Percentiles rank a stretch among this genome's conserved stretches.
Conservation (phyloP, 2,797 vertebrate species). For the Tinamus major region DNA sequence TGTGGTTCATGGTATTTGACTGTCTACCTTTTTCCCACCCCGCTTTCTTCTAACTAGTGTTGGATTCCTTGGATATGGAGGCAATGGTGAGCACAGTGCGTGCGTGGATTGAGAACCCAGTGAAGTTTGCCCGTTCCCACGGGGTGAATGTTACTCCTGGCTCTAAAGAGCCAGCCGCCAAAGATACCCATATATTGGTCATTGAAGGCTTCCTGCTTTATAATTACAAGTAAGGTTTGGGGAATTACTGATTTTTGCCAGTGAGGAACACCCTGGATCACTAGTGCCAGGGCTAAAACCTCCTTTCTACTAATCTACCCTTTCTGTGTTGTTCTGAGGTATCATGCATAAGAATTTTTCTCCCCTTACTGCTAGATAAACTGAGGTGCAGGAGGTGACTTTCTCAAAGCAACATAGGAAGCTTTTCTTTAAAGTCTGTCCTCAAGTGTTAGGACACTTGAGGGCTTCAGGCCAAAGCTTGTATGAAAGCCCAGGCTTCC, state of each 20-base stretch:
- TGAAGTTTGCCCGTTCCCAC: slow-evolving; percentile 93
- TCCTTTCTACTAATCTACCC: not conserved
- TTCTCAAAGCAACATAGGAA: accelerated
- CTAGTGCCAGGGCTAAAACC: not conserved
- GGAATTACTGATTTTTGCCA: not conserved
- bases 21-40: not conserved
- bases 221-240: slow-evolving; percentile 86
- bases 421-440: not conserved
- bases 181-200: slow-evolving; percentile 88
- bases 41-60: slow-evolving; percentile 78
- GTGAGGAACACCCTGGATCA: not conserved
- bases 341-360: accelerated
- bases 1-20: not conserved
- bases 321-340: not conserved
- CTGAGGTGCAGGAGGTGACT: not conserved
- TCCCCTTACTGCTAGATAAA: not conserved
- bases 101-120: slow-evolving; percentile 90
- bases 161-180: slow-evolving; percentile 64
- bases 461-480: not conserved
- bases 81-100: slow-evolving; percentile 92
- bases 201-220: slow-evolving; percentile 96
- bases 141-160: slow-evolving; percentile 81
- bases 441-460: accelerated
- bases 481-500: not conserved
- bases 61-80: slow-evolving; percentile 94